Evolutionary conservation across 2,888 invertebrate species (phyloP), one percentile per base, ranked within the genome.

Genomic region (Synergus laeviventris): DNA sequence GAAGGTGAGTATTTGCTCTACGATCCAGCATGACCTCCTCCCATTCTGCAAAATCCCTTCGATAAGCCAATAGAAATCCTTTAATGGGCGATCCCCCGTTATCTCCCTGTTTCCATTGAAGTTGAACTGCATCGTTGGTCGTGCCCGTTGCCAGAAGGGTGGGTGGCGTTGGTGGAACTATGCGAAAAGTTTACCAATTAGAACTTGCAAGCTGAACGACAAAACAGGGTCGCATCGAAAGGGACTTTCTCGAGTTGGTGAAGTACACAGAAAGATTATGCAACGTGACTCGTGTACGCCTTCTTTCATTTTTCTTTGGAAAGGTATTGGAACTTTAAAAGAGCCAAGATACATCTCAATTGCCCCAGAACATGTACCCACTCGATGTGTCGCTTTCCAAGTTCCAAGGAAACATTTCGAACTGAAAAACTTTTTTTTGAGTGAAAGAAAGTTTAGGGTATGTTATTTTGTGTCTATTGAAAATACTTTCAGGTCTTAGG

Each of bases 141-240:
- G 91, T 92, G 3, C 92, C 91, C 60, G 92, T 92, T 1, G 92
- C 91, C 7, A 92, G 88, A 2, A 93, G 88, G 38, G 92, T 91
- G 3, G 93, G 92, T 54, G 93, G 90, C n/a, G 92, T 91, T 9
- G 94, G 94, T 2, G 94, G 93, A 70, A 93, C 94, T 93, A 87
- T 78, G 81, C 76, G 78, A 81, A 84, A 88, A 87, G 87, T 89
- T 89, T 87, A 78, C 79, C 87, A 86, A 89, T 88, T 88, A 87
- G 82, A 83, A 81, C 79, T 83, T 76, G 66, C 60, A 31, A 64
- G 66, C 42, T 74, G 49, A 59, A 24, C 59, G 60, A 59, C 56
- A 74, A 74, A 42, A 59, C 66, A 49, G 59, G 70, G 39, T 76
- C n/a, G 61, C 45, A 59, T 38, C 60, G 66, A 70, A 66, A 59